Evolutionary conservation across 1,140 invertebrate genomes (phyloP).

Genomic region (Apis dorsata): DNA sequence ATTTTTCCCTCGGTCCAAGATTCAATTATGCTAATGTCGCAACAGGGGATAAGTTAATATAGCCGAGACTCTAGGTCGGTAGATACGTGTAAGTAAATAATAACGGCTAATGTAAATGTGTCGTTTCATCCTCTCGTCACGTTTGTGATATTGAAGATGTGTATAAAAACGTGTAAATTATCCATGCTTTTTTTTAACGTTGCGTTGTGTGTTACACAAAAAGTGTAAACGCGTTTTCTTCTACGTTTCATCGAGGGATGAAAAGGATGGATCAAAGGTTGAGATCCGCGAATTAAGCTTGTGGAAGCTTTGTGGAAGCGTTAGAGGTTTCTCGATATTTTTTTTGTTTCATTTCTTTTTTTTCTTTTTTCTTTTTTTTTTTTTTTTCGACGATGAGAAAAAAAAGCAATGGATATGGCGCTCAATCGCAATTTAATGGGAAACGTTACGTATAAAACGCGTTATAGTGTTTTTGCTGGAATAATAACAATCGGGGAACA

Average conservation of each 20-base stretch:
- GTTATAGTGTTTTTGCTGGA: conserved; percentile 19
- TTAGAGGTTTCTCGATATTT: too few relatives aligned
- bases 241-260: too few relatives aligned
- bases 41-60: background rate
- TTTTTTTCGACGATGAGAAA: background rate
- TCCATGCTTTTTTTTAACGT: too few relatives aligned
- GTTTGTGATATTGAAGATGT: too few relatives aligned
- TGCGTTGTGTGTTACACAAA: too few relatives aligned
- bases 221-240: too few relatives aligned
- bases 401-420: background rate
- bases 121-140: too few relatives aligned
- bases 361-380: background rate
- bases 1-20: background rate
- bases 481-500: conserved; percentile 42
- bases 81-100: background rate
- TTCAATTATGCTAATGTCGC: background rate
- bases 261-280: too few relatives aligned
- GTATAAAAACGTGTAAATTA: too few relatives aligned
- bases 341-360: too few relatives aligned
- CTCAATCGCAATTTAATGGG: conserved; percentile 34
- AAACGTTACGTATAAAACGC: conserved; percentile 19
- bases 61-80: background rate
- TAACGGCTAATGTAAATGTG: background rate
- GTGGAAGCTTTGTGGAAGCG: too few relatives aligned
- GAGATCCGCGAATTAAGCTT: too few relatives aligned